phyloP scores from a whole-genome alignment of 1,140 invertebrate species.

The Drosophila rhopaloa region DNA sequence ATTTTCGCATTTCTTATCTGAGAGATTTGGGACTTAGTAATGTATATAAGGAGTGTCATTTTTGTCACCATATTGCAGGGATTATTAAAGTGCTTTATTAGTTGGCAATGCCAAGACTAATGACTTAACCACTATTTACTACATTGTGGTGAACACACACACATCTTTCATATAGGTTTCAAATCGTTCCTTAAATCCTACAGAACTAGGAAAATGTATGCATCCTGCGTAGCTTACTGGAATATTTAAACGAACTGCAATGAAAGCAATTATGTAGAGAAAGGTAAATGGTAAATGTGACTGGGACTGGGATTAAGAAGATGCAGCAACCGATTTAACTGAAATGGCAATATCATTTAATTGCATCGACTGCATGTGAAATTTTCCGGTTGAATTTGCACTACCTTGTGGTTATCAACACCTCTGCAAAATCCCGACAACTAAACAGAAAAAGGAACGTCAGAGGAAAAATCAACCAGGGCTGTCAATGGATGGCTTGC shows the following conservation, averaged over 20 bases:
- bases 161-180: no score
- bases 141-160: neutral
- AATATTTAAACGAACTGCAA: neutral
- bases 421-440: slow-evolving; percentile 27
- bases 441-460: slow-evolving; percentile 16
- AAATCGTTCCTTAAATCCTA: no score
- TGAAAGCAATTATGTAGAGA: neutral
- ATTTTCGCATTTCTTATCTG: slow-evolving; percentile 15
- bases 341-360: slow-evolving; percentile 27
- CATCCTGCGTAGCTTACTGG: neutral
- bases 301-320: neutral
- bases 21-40: neutral
- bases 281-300: neutral
- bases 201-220: no score
- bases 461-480: slow-evolving; percentile 40
- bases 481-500: slow-evolving; percentile 32
- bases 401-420: slow-evolving; percentile 41
- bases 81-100: slow-evolving; percentile 18
- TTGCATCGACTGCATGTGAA: slow-evolving; percentile 14
- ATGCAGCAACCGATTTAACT: neutral
- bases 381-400: slow-evolving; percentile 31
- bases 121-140: neutral
- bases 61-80: slow-evolving; percentile 12
- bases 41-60: neutral
- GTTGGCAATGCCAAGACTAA: neutral